Evolutionary conservation across 2,113 vertebrate genomes (phyloP), one percentile per base, ranked within the genome.

Genomic region (Macrotus californicus): DNA sequence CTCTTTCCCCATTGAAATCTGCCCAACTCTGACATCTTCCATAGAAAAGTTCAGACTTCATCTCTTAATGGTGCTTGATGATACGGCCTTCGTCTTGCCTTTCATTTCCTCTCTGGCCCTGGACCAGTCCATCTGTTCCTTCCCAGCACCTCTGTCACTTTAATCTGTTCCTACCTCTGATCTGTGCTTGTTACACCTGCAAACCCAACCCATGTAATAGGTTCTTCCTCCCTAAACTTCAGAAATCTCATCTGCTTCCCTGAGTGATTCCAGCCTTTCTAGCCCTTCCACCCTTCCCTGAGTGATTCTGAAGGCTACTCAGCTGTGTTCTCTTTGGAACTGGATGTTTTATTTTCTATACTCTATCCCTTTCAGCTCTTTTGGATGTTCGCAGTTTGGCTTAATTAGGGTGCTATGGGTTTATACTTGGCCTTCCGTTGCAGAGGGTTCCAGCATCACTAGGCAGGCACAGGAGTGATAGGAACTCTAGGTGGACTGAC

Each of bases 141-240:
- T 87, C 67, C 70, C 15, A 12, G 82, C 43, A 56, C 92, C 72
- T 94, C 90, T 80, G 77, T 76, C 10, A 2, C 96, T 97, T 97
- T 96, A 85, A 97, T 97, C 96, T 94, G 61, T 80, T 95, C 29
- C 69, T 72, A 91, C 76, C 94, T 97, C 97, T 95, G 84, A 94
- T 96, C 96, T 97, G 66, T 69, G 94, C 85, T 92, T 14, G 6
- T 94, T 94, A 93, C 77, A 97, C 97, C 77, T 94, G 92, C 52
- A 85, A 69, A 52, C 95, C 90, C 90, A 81, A n/a, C 93, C 87
- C 69, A 48, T 56, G 46, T 91, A 92, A 94, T 83, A 61, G 19
- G 61, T 84, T 89, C 52, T 96, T 96, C 66, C 87, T 96, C 56
- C 66, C 70, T 69, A 77, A 31, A 29, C 85, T 92, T 96, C 50